Percentiles rank a stretch among this genome's conserved stretches.
Evolutionary conservation across 53 echinoderm and acorn worm genomes (phyloP).

Genomic region (Hippasteria phrygiana): DNA sequence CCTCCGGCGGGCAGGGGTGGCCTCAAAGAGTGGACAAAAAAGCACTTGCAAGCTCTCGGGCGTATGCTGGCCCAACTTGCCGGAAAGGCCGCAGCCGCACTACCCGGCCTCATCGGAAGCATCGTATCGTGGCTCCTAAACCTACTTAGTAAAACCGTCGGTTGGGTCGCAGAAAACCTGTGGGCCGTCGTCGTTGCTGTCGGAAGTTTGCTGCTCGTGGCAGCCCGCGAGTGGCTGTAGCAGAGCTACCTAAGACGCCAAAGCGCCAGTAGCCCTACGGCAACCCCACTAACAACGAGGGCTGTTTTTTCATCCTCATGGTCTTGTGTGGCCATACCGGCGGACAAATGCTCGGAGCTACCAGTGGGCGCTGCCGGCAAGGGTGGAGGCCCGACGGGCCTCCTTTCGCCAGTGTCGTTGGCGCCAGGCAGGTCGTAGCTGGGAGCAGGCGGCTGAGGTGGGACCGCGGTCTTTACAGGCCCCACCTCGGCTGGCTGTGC

Average conservation of each 20-base stretch:
- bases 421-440: too few relatives aligned
- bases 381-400: too few relatives aligned
- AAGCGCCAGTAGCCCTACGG: constrained; percentile 10
- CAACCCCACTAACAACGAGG: not conserved
- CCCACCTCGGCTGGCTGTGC: too few relatives aligned
- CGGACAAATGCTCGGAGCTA: too few relatives aligned
- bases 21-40: constrained; percentile 22
- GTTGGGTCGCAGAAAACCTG: constrained; percentile 8
- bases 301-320: constrained; percentile 17
- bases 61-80: constrained; percentile 6
- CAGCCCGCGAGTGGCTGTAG: constrained; percentile 18
- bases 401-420: too few relatives aligned
- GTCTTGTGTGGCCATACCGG: too few relatives aligned
- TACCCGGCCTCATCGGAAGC: not conserved
- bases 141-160: not conserved
- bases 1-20: not conserved
- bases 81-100: constrained; percentile 7
- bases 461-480: too few relatives aligned
- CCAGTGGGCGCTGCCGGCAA: too few relatives aligned
- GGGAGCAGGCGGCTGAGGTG: too few relatives aligned
- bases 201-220: not conserved
- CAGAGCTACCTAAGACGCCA: not conserved
- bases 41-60: constrained; percentile 12
- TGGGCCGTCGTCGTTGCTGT: not conserved
- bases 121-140: constrained; percentile 23